Evolutionary conservation across 2,888 invertebrate genomes (phyloP), one percentile per base, ranked within the genome.

Genomic region (Pterobdella sp.): DNA sequence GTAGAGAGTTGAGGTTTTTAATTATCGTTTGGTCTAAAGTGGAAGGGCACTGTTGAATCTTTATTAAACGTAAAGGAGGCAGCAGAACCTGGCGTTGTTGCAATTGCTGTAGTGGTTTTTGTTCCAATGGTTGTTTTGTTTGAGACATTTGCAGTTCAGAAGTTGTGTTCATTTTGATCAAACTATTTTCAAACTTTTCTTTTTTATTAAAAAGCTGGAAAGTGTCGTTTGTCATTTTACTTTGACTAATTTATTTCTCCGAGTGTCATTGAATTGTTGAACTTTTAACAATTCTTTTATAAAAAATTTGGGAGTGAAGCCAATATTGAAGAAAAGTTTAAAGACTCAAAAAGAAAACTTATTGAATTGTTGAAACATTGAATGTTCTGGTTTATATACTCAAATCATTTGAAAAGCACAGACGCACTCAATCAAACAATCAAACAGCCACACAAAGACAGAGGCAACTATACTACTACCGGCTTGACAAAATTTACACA

Each of bases 161-260:
- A 56, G n/a, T 7, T 26, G 26, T 56, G 18, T 22, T 56, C 18
- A 4, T 56, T 26, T 26, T 26, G 3, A 3, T 56, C 3, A 4
- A 26, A 18, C n/a, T 56, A 4, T 56, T 56, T n/a, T 56, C 60
- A n/a, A n/a, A 3, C 4, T 26, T 22, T 56, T 4, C 4, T 4
- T 22, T 56, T n/a, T 56, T 56, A 3, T 56, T 26, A 22, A 56
- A 56, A 56, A 56, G 60, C 26, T 56, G 60, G n/a, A 56, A 56
- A 22, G 60, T 22, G n/a, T n/a, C n/a, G 60, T 3, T 56, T n/a
- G n/a, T 3, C 4, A 56, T 26, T 56, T 42, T 14, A 42, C 42
- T 42, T 42, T 18, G 42, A 42, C 7, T 42, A 14, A 14, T 42
- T 18, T 42, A 14, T 18, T 14, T 18, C 42, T 42, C 42, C 42